These are phyloP conservation scores for Sinopyrophorus schimmeli DNA, from an alignment of 2,888 invertebrate species.

Conservation along the genomic window DNA sequence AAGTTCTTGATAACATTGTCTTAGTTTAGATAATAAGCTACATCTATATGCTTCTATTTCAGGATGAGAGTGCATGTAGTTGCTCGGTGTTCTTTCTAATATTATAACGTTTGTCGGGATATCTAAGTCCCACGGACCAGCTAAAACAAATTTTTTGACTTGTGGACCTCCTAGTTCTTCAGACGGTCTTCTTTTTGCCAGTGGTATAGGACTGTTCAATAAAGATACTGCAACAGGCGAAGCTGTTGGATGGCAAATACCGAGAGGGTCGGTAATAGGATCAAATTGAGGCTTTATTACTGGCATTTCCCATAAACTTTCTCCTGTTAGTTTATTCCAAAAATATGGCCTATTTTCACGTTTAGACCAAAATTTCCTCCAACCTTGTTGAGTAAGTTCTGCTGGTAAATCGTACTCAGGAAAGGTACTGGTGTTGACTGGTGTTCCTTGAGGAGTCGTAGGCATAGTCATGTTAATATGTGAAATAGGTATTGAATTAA, in stretches of 20 bases:
- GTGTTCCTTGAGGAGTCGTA: conserved; percentile 63
- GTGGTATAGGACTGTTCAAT: conserved; percentile 57
- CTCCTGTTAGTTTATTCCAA: conserved; percentile 94
- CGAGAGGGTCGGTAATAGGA: conserved; percentile 89
- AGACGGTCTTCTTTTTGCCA: conserved; percentile 75
- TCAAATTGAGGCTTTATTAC: conserved; percentile 77
- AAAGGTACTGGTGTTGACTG: conserved; percentile 57
- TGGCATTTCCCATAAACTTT: conserved; percentile 97
- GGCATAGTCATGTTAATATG: conserved; percentile 57
- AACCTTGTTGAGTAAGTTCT: conserved; percentile 82
- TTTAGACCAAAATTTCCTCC: conserved; percentile 97
- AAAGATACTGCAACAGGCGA: conserved; percentile 51
- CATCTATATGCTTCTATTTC: conserved; percentile 89
- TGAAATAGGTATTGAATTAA: conserved; percentile 46
- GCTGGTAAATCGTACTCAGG: conserved; percentile 60
- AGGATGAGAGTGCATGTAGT: conserved; percentile 90
- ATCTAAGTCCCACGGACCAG: conserved; percentile 95
- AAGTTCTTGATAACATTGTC: conserved; percentile 91
- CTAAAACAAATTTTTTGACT: conserved; percentile 82
- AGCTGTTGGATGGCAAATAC: conserved; percentile 63
- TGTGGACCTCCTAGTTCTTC: conserved; percentile 72
- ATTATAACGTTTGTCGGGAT: conserved; percentile 90
- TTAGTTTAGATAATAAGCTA: conserved; percentile 77
- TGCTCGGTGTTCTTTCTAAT: conserved; percentile 82
- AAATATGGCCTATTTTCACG: conserved; percentile 93